Evolutionary conservation across 2,113 vertebrate genomes (phyloP), one percentile per base, ranked within the genome.

Genomic region (Lasiurus cinereus): DNA sequence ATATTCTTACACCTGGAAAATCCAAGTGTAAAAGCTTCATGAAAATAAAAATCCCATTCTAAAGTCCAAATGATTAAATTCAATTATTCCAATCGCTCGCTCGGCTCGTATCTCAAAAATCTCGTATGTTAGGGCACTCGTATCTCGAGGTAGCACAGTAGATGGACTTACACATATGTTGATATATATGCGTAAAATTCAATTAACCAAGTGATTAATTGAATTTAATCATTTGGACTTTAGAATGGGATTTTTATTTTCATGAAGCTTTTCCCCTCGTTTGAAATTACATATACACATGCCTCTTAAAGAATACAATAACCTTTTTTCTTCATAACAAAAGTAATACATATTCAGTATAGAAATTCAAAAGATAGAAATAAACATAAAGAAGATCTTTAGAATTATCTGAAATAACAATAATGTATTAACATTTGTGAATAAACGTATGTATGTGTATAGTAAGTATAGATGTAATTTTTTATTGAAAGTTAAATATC

Each of bases 331-430:
- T 86, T 82, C 33, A 78, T 94, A 83, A 50, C 2, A 50, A 72
- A 59, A 88, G 33, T 87, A 96, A 77, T 29, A 88, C 1, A 31
- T 64, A 36, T 46, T 92, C 43, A 73, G 14, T 31, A 62, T 46
- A 62, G n/a, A 79, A 72, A 62, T 76, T 84, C 13, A 52, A 33
- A 80, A 89, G 16, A 70, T 83, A 36, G 27, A 78, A 95, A 43
- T 52, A 94, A 88, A 76, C 14, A 73, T 56, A 36, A 50, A 31
- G 36, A n/a, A 85, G 22, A 73, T 6, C 70, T 16, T 77, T 39
- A 62, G 66, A 88, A 73, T 91, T 73, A 59, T 74, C 66, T 95
- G 72, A 80, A 80, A 91, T 76, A 67, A 15, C 24, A 76, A 29
- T 22, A 80, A 56, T 27, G 22, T 95, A 54, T 80, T 64, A 56